Evolutionary conservation across 2,797 vertebrate species (phyloP).

Genomic region (Austrolebias charrua): DNA sequence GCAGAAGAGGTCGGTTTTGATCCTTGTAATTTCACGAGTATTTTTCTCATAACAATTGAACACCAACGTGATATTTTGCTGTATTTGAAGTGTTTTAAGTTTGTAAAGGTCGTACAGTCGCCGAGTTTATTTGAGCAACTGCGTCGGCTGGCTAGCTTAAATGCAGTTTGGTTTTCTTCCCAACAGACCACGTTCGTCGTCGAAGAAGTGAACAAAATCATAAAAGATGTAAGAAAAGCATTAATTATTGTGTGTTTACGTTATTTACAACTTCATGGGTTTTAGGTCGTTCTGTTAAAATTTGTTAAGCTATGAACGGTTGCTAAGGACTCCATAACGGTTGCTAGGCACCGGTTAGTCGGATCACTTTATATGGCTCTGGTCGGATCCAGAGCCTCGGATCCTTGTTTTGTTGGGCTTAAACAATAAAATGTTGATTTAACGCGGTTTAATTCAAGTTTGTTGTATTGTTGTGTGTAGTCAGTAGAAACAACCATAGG

Average conservation of each 20-base stretch:
- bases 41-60: neutral
- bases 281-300: neutral
- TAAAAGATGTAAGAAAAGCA: slow-evolving; percentile 86
- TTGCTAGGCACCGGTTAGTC: slow-evolving; percentile 36
- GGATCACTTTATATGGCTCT: too few species aligned
- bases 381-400: too few species aligned
- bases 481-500: slow-evolving; percentile 89
- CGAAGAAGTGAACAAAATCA: slow-evolving; percentile 91
- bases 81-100: neutral
- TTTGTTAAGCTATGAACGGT: slow-evolving; percentile 27
- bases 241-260: neutral
- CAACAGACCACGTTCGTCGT: slow-evolving; percentile 86
- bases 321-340: slow-evolving; percentile 51
- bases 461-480: slow-evolving; percentile 59
- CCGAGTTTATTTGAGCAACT: neutral
- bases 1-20: slow-evolving; percentile 62
- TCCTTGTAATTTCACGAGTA: neutral
- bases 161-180: slow-evolving; percentile 17
- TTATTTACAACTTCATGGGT: neutral
- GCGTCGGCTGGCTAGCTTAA: slow-evolving; percentile 2
- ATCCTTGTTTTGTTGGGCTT: neutral
- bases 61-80: neutral
- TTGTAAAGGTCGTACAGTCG: neutral
- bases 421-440: neutral
- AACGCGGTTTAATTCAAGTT: neutral